These are phyloP conservation scores for Pandion haliaetus DNA, from an alignment of 2,113 vertebrate genomes.

Conservation along the genomic window DNA sequence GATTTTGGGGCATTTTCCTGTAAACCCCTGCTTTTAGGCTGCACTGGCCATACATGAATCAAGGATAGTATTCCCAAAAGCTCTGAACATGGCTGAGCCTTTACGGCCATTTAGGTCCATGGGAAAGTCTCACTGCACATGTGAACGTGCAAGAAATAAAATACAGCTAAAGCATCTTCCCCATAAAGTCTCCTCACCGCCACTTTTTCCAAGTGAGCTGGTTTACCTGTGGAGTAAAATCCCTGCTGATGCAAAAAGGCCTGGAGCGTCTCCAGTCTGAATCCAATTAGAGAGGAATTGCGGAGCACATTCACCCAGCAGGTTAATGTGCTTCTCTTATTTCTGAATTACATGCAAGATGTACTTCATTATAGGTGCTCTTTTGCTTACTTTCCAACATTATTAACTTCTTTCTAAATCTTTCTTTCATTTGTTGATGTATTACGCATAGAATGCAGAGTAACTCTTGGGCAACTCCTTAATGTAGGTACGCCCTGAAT, in stretches of 20 bases:
- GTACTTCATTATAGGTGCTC: background rate
- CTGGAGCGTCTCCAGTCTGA: background rate
- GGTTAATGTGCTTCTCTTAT: background rate
- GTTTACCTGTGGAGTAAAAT: background rate
- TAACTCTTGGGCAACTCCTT: background rate
- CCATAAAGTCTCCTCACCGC: accelerated
- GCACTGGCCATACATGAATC: accelerated
- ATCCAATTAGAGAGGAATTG: background rate
- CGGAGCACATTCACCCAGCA: background rate
- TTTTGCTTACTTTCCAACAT: background rate
- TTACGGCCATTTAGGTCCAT: background rate
- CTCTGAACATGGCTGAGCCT: accelerated
- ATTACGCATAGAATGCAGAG: background rate
- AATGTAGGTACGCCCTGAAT: background rate
- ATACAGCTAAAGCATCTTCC: background rate
- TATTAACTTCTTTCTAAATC: background rate
- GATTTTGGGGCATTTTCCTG: background rate
- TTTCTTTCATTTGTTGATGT: background rate
- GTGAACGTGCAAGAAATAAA: background rate
- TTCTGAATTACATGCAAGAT: background rate
- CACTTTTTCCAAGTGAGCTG: accelerated
- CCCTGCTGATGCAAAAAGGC: background rate
- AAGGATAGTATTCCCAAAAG: background rate
- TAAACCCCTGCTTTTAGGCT: accelerated
- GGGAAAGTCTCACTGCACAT: accelerated